A percentile compares a stretch with the other conserved stretches of the same genome.
Evolutionary conservation across 2,888 invertebrate species (phyloP).

Genomic region (Lasioglossum oenotherae): DNA sequence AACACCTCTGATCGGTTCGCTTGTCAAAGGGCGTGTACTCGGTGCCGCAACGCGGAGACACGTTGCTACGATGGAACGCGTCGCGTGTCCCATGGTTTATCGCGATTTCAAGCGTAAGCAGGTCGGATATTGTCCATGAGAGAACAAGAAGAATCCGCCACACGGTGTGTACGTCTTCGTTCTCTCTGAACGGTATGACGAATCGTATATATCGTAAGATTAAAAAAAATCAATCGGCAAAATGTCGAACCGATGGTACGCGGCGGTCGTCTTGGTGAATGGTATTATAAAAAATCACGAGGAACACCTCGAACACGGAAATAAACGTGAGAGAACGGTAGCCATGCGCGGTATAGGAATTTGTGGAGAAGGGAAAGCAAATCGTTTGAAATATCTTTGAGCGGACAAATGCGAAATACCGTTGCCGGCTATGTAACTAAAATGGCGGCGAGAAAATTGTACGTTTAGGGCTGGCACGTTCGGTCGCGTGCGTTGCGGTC

Average conservation of each 20-base stretch:
- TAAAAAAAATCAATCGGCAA: background rate
- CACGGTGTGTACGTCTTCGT: conserved; percentile 43
- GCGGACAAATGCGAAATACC: conserved; percentile 47
- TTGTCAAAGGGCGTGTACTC: conserved; percentile 72
- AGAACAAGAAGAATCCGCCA: conserved; percentile 16
- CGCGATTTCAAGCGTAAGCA: conserved; percentile 46
- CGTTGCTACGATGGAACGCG: conserved; percentile 2
- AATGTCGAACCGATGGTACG: background rate
- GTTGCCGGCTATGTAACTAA: conserved; percentile 77
- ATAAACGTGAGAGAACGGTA: background rate
- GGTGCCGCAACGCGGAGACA: conserved; percentile 6
- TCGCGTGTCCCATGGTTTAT: conserved; percentile 21
- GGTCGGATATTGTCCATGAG: conserved; percentile 21
- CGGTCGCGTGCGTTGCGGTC: conserved; percentile 74
- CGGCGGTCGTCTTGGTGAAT: background rate
- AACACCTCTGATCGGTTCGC: conserved; percentile 63
- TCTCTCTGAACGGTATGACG: conserved; percentile 74
- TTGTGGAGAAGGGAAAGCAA: background rate
- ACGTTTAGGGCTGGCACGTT: conserved; percentile 58
- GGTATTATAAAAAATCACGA: background rate
- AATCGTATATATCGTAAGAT: conserved; percentile 35
- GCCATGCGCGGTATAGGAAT: background rate
- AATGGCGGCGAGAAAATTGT: conserved; percentile 74
- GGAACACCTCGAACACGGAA: background rate
- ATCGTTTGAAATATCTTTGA: background rate